A percentile compares a stretch with the other conserved stretches of the same genome.
Evolutionary conservation across 2,797 vertebrate genomes (phyloP).

Genomic region (Thamnophis elegans): DNA sequence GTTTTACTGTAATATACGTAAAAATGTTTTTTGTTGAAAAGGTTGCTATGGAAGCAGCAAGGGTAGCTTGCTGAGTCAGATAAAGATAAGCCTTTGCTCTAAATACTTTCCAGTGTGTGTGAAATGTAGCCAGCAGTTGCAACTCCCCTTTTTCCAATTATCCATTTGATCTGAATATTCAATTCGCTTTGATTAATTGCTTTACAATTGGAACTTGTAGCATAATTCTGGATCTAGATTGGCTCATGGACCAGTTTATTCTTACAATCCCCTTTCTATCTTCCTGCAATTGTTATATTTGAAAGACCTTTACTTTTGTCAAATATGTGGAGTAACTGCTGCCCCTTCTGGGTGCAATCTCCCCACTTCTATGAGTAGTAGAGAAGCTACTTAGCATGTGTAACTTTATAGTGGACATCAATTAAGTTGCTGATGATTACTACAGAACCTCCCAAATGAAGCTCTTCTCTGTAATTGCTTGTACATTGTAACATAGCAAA

Average conservation of each 20-base stretch:
- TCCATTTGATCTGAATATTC: neutral
- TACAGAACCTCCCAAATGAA: neutral
- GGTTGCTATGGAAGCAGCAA: slow-evolving; percentile 15
- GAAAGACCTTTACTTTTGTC: neutral
- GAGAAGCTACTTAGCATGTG: neutral
- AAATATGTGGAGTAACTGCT: neutral
- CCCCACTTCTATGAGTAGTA: neutral
- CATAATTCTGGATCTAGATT: neutral
- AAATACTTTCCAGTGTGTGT: neutral
- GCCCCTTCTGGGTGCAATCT: neutral
- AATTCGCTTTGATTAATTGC: neutral
- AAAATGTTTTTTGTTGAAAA: neutral
- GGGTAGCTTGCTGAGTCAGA: neutral
- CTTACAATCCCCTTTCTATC: neutral
- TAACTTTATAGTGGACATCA: neutral
- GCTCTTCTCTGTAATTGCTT: neutral
- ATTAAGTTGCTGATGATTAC: neutral
- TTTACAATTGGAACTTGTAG: neutral
- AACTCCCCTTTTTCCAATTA: neutral
- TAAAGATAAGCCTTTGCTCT: neutral
- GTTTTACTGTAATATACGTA: neutral
- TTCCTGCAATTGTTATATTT: neutral
- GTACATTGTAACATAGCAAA: neutral
- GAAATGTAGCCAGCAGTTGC: neutral
- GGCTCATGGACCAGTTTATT: neutral